Evolutionary conservation across 2,797 vertebrate genomes (phyloP).

Genomic region (Trachops cirrhosus): DNA sequence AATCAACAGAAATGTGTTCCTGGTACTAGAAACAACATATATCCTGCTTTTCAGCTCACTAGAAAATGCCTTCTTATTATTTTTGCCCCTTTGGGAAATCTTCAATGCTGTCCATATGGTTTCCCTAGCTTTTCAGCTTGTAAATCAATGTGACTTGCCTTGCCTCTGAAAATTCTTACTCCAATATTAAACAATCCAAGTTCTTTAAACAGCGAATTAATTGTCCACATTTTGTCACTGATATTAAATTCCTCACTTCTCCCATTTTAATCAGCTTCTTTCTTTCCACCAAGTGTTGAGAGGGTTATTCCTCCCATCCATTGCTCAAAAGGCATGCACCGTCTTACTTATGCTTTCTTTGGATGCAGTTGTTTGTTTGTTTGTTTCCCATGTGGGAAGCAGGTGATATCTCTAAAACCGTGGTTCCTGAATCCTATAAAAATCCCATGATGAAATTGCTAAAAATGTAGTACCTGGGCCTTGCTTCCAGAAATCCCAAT

Average conservation of each 20-base stretch:
- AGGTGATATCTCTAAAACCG: conserved; percentile 10
- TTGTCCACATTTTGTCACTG: background rate
- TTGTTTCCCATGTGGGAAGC: conserved; percentile 34
- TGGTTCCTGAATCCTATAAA: background rate
- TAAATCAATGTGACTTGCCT: background rate
- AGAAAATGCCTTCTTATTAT: background rate
- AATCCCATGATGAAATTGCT: background rate
- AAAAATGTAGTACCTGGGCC: background rate
- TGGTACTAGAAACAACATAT: background rate
- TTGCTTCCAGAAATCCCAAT: background rate
- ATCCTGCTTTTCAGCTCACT: background rate
- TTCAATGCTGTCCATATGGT: background rate
- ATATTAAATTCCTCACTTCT: background rate
- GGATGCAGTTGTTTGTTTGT: background rate
- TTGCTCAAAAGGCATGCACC: background rate
- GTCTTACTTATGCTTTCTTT: conserved; percentile 19
- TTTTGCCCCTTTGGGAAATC: conserved; percentile 17
- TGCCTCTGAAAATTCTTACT: conserved; percentile 25
- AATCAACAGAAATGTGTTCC: conserved; percentile 7
- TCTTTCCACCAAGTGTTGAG: conserved; percentile 22
- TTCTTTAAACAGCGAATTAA: conserved; percentile 47
- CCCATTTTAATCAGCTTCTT: background rate
- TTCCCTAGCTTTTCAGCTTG: conserved; percentile 14
- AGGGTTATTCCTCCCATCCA: conserved; percentile 1
- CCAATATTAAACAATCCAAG: background rate